A percentile compares a stretch with the other conserved stretches of the same genome.
Conservation (phyloP, 2,113 vertebrate genomes). For the Xiphias gladius region DNA sequence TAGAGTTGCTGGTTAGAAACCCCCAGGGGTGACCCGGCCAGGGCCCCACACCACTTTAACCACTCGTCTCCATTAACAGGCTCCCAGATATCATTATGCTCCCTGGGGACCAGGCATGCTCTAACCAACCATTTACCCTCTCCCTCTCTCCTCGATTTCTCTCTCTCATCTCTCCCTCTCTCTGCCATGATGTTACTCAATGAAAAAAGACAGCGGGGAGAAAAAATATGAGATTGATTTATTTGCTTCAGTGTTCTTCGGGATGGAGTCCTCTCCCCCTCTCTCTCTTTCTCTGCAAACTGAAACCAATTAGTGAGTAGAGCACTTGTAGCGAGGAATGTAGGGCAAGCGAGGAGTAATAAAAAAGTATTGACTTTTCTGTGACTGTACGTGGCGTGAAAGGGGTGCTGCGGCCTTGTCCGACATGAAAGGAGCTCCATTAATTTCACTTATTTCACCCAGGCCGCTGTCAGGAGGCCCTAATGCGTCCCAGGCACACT, state of each 20-base stretch:
- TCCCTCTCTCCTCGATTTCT: slow-evolving; percentile 75
- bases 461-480: slow-evolving; percentile 88
- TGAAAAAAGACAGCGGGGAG: slow-evolving; percentile 81
- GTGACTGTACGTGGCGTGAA: slow-evolving; percentile 92
- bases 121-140: slow-evolving; percentile 80
- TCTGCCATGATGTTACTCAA: slow-evolving; percentile 85
- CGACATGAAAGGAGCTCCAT: slow-evolving; percentile 92
- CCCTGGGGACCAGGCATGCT: slow-evolving; percentile 74
- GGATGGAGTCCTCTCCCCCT: slow-evolving; percentile 87
- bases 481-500: slow-evolving; percentile 90
- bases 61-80: slow-evolving; percentile 81
- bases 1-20: slow-evolving; percentile 74
- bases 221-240: slow-evolving; percentile 90
- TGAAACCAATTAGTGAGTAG: slow-evolving; percentile 91
- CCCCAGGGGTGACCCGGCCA: slow-evolving; percentile 74
- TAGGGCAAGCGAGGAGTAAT: slow-evolving; percentile 92
- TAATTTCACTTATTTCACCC: slow-evolving; percentile 94
- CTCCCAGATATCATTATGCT: slow-evolving; percentile 80
- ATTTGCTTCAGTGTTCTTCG: slow-evolving; percentile 90
- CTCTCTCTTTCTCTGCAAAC: slow-evolving; percentile 83
- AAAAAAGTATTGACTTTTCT: slow-evolving; percentile 95
- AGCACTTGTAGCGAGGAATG: slow-evolving; percentile 91
- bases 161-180: slow-evolving; percentile 55
- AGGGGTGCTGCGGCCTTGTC: slow-evolving; percentile 91
- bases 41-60: slow-evolving; percentile 79